Evolutionary conservation across 2,113 vertebrate species (phyloP).

Genomic region (Cariama cristata): DNA sequence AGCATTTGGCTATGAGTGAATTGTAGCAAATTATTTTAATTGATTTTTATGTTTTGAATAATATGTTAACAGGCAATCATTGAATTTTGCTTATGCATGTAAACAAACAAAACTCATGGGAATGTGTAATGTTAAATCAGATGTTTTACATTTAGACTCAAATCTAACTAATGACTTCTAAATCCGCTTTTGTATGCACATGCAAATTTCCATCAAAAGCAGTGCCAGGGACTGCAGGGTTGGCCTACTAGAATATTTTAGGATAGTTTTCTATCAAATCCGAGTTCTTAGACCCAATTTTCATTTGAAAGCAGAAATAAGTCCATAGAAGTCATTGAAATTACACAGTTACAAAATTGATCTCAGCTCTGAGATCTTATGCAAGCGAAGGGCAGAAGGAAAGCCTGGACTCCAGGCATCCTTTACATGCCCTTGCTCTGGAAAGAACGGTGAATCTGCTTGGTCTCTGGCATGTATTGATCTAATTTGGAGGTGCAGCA

Average conservation of each 20-base stretch:
- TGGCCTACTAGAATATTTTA: background rate
- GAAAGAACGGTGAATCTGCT: background rate
- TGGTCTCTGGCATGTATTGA: background rate
- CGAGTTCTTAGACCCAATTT: background rate
- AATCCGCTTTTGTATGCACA: background rate
- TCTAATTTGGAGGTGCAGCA: background rate
- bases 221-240: background rate
- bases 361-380: background rate
- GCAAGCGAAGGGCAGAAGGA: background rate
- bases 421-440: background rate
- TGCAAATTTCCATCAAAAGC: background rate
- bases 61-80: constrained; percentile 7
- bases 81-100: constrained; percentile 10
- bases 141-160: constrained; percentile 5
- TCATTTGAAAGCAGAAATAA: background rate
- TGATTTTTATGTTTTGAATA: constrained; percentile 52
- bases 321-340: background rate
- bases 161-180: background rate
- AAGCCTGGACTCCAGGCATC: background rate
- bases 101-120: constrained; percentile 30
- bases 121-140: background rate
- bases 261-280: background rate
- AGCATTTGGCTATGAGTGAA: constrained; percentile 32
- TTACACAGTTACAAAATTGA: background rate
- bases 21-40: constrained; percentile 41